Conservation (phyloP, 2,888 invertebrate genomes). For the Zeuzera pyrina region DNA sequence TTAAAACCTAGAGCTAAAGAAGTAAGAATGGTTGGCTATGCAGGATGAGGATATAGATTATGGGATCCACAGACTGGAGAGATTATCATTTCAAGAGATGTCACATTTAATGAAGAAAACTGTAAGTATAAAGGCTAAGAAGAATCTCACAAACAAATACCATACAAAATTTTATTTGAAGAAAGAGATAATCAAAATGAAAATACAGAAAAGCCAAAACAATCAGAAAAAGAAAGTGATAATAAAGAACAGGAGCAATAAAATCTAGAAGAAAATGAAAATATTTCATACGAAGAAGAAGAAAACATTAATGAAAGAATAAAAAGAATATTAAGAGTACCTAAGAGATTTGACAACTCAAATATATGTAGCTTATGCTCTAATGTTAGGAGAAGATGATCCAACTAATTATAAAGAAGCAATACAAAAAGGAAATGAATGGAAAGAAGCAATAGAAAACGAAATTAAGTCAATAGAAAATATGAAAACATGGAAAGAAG, state of each 20-base stretch:
- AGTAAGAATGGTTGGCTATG: slow-evolving; percentile 1
- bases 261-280: slow-evolving; percentile 1
- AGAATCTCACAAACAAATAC: slow-evolving; percentile 1
- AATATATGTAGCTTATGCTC: slow-evolving; percentile 5
- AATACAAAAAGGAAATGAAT: slow-evolving; percentile 3
- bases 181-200: slow-evolving; percentile 4
- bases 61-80: slow-evolving; percentile 6
- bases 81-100: slow-evolving; percentile 7
- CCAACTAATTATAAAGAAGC: slow-evolving; percentile 5
- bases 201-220: slow-evolving; percentile 1
- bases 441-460: slow-evolving; percentile 6
- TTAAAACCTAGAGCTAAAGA: slow-evolving; percentile 3
- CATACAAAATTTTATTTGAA: slow-evolving; percentile 1
- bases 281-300: too few species aligned
- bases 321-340: slow-evolving; percentile 4
- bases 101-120: slow-evolving; percentile 7
- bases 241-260: slow-evolving; percentile 1
- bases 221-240: slow-evolving; percentile 1
- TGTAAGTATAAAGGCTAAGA: slow-evolving; percentile 1
- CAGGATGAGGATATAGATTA: slow-evolving; percentile 5
- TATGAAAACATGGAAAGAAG: slow-evolving; percentile 5
- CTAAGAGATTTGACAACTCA: slow-evolving; percentile 3
- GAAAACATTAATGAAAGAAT: slow-evolving; percentile 3
- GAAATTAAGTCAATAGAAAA: slow-evolving; percentile 3
- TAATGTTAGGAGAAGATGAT: slow-evolving; percentile 6